Base-by-base conservation (phyloP, 2,888 invertebrate species). In the Escarpia spicata region DNA sequence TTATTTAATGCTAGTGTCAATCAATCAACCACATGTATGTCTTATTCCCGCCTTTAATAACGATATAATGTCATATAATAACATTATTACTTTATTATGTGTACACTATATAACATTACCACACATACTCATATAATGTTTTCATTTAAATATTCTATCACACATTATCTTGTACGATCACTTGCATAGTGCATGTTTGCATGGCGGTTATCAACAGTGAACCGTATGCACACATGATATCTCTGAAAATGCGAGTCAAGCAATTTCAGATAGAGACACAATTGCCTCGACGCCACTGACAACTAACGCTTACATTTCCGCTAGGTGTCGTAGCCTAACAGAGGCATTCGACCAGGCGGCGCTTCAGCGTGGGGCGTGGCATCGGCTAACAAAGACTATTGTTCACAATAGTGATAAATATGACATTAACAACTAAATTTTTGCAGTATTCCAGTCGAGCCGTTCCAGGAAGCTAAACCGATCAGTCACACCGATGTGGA, bases 251-350 rank as follows among this genome's bases (percentile, higher is more conserved):
- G n/a, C n/a, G 75, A 75, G n/a, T 75, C 75, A 6, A n/a, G 26
- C 75, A 75, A 75, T 26, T 4, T 19, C 19, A 26, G 19, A 75
- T 75, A 26, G 19, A 75, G n/a, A 75, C 75, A 37, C 37, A 37
- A 37, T 37, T 37, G 37, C 37, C 37, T 37, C 37, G 37, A 37
- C 37, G 37, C 37, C 75, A 75, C 75, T 75, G n/a, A 75, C 75
- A 75, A 75, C 75, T 75, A 75, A 75, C 19, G 75, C 75, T n/a
- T 75, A 75, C 75, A 75, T 75, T 75, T 75, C 75, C 75, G 75
- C 75, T 75, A 75, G 75, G 75, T 75, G 75, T 75, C 75, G 75
- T 26, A 26, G 75, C 75, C 75, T 75, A 26, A 75, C 26, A 75
- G 75, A 19, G 75, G n/a, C 75, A 19, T 26, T 26, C 26, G 19